Evolutionary conservation across 2,888 invertebrate genomes (phyloP).

Genomic region (Drosophila neonasuta): DNA sequence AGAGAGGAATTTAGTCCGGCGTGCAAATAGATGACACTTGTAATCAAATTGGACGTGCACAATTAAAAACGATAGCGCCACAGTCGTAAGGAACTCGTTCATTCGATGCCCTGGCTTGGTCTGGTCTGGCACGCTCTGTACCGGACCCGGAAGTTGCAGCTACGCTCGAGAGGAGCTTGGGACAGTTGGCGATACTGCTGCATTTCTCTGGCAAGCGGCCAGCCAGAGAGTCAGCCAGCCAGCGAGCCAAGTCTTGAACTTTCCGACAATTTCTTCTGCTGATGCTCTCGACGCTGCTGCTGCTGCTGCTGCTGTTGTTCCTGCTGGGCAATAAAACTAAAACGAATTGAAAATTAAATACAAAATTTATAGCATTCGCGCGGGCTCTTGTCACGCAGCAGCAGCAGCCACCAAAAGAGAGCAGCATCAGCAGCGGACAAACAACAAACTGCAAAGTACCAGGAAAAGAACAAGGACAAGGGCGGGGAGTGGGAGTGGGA

Average conservation of each 20-base stretch:
- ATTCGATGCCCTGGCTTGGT: conserved; percentile 21
- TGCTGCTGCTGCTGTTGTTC: conserved; percentile 29
- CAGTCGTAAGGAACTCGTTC: conserved; percentile 33
- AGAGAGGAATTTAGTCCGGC: conserved; percentile 21
- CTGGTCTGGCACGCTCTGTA: conserved; percentile 13
- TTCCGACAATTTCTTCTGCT: conserved; percentile 54
- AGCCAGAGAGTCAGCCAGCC: conserved; percentile 16
- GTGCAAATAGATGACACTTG: conserved; percentile 71
- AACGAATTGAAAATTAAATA: conserved; percentile 78
- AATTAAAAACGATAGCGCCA: conserved; percentile 66
- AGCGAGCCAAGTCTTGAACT: conserved; percentile 49
- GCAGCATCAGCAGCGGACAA: conserved; percentile 32
- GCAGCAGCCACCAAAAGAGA: neutral
- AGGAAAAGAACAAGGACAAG: neutral
- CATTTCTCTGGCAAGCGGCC: conserved; percentile 45
- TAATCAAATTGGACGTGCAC: conserved; percentile 76
- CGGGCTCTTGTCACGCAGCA: conserved; percentile 65
- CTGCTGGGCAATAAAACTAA: conserved; percentile 67
- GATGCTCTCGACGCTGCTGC: conserved; percentile 12
- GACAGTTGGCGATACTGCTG: conserved; percentile 23
- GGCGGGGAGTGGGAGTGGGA: neutral
- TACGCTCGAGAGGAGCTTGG: conserved; percentile 47
- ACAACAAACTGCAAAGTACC: conserved; percentile 42
- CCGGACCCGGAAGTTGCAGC: conserved; percentile 66
- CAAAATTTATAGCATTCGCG: conserved; percentile 72